Evolutionary conservation across 2,888 invertebrate species (phyloP).

Genomic region (Hymenopus coronatus): DNA sequence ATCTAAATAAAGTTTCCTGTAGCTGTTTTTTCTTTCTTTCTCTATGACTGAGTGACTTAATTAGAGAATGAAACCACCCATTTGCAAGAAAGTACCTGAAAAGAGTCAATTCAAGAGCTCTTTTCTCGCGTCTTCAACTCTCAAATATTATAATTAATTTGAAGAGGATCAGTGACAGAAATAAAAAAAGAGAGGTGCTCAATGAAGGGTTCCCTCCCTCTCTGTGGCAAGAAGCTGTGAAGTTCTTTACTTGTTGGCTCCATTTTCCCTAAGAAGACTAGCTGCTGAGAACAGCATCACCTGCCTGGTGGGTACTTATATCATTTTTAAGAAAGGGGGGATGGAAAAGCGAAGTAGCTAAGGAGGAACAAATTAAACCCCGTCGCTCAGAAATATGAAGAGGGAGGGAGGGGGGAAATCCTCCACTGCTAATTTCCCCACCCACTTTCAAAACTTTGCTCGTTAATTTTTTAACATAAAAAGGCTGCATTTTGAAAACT

Average conservation of each 20-base stretch:
- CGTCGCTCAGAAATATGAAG: not conserved
- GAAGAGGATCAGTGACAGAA: not conserved
- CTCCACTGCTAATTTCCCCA: not conserved
- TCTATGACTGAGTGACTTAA: too few relatives aligned
- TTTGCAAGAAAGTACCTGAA: too few relatives aligned
- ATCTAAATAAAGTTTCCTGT: too few relatives aligned
- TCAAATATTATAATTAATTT: not conserved
- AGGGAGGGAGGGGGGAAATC: not conserved
- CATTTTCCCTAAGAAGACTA: not conserved
- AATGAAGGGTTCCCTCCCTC: not conserved
- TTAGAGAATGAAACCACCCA: too few relatives aligned
- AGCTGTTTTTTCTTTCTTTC: too few relatives aligned
- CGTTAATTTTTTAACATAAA: not conserved
- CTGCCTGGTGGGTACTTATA: not conserved
- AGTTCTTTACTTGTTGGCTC: not conserved
- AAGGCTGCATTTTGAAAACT: not conserved
- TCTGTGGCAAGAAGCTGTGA: not conserved
- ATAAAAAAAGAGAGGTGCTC: not conserved
- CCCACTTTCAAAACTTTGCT: not conserved
- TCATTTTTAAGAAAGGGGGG: not conserved
- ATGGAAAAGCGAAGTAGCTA: not conserved
- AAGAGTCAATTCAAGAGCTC: too few relatives aligned
- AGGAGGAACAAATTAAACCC: not conserved
- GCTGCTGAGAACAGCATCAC: not conserved
- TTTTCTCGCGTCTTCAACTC: not conserved